Conservation (phyloP, 2,888 invertebrate genomes). For the Pachycephus smyrnensis region DNA sequence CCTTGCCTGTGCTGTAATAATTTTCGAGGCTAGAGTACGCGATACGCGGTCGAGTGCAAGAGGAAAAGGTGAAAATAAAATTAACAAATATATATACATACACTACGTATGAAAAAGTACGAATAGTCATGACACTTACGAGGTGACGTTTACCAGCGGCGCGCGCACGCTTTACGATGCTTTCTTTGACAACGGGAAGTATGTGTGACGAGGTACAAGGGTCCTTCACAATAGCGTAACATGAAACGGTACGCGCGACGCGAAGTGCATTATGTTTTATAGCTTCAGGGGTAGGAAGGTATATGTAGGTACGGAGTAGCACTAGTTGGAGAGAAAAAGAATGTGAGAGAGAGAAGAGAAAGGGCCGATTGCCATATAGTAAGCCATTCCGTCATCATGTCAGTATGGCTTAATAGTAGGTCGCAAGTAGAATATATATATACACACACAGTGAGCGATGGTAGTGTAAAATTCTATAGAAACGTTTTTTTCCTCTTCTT, state of each 20-base stretch:
- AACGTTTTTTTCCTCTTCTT: slow-evolving; percentile 16
- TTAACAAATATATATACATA: not conserved
- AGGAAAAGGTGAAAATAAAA: not conserved
- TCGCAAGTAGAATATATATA: not conserved
- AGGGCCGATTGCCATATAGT: slow-evolving; percentile 1
- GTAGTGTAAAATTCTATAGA: slow-evolving; percentile 10
- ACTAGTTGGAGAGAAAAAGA: not conserved
- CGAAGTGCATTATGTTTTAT: slow-evolving; percentile 50
- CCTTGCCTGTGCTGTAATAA: not conserved
- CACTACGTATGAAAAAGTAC: not conserved
- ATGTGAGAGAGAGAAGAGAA: not conserved
- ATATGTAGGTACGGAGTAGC: not conserved
- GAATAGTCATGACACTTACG: not conserved
- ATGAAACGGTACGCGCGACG: slow-evolving; percentile 51
- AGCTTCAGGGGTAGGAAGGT: not conserved
- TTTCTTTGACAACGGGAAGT: slow-evolving; percentile 55
- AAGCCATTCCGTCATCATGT: not conserved
- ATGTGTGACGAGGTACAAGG: slow-evolving; percentile 36
- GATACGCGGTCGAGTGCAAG: not conserved
- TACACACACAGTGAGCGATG: not conserved
- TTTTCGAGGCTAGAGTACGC: not conserved
- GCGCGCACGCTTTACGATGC: slow-evolving; percentile 45
- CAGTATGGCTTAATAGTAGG: not conserved
- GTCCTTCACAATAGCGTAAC: slow-evolving; percentile 52
- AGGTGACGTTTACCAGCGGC: not conserved